Evolutionary conservation across 2,113 vertebrate species (phyloP), one percentile per base, ranked within the genome.

Genomic region (Lethenteron reissneri): DNA sequence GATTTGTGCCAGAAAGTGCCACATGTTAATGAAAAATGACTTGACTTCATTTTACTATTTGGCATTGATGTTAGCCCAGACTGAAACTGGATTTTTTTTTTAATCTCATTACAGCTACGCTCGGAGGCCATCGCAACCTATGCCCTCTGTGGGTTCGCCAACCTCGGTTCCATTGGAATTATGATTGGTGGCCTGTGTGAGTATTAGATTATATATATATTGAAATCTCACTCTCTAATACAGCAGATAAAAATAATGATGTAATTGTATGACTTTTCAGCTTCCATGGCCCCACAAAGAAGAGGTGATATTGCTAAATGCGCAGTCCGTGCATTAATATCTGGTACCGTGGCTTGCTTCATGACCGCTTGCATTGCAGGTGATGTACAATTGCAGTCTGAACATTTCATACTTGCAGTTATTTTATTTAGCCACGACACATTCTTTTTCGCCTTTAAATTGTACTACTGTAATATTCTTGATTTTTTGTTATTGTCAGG

Each of bases 321-420:
- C 71, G 84, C 83, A 25, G 1, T 86, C 70, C 82, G 88, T 76
- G 79, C 89, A 3, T 79, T 92, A 79, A 82, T 88, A 8, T 81
- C 87, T 0, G 88, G 88, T 60, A 86, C 83, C 0, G 73, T 77
- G 0, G 79, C 89, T 58, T 84, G 85, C 72, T 90, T 90, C 75
- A 84, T 89, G 85, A 89, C 87, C 0, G 88, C 87, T 25, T 92
- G 88, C 58, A 75, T 89, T 0, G 85, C 89, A 84, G 88, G 88
- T 91, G 81, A 3, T n/a, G 8, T 17, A 68, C n/a, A 68, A 68
- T 41, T 41, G 41, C 41, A 41, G 41, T 41, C 5, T 41, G 41
- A 41, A 41, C 41, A 41, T 41, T 41, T 41, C 41, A 41, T 7
- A 41, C 41, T 41, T 41, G 41, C 41, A 41, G 41, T 41, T 41